A percentile compares a stretch with the other conserved stretches of the same genome.
These are phyloP conservation scores for Alethe castanea DNA, from an alignment of 2,113 vertebrate species.

Conservation along the genomic window DNA sequence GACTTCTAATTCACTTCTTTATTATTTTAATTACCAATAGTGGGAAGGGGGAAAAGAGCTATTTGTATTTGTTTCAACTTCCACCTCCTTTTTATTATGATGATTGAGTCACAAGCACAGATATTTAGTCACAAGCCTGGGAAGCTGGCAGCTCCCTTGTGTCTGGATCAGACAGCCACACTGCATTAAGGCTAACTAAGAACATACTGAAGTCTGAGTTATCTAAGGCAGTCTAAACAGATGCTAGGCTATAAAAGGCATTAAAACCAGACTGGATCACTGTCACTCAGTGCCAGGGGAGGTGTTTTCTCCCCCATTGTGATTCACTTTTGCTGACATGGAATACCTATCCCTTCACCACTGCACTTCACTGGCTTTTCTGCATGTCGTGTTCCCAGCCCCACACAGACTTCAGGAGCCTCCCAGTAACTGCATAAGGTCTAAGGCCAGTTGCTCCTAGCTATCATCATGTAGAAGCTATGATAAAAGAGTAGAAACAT, in stretches of 20 bases:
- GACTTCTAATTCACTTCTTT: neutral
- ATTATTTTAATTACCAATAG: neutral
- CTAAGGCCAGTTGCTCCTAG: neutral
- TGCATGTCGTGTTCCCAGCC: rapidly evolving
- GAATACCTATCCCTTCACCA: neutral
- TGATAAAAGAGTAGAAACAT: rapidly evolving
- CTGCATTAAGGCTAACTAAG: neutral
- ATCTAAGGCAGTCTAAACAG: neutral
- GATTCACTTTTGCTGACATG: neutral
- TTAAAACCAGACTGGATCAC: neutral
- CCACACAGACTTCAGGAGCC: rapidly evolving
- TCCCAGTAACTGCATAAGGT: neutral
- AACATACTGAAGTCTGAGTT: neutral
- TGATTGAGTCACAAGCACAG: neutral
- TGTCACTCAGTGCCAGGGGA: neutral
- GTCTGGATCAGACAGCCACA: neutral
- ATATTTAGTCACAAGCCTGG: neutral
- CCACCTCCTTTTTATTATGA: neutral
- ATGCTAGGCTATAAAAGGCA: neutral
- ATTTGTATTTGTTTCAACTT: neutral
- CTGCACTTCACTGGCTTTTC: neutral
- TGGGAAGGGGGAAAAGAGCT: neutral
- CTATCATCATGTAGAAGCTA: neutral
- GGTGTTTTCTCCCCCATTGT: too few species aligned
- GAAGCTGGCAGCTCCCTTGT: neutral